Percentiles rank a stretch among this genome's conserved stretches.
phyloP scores from a whole-genome alignment of 2,888 invertebrate species.

The Acleris sparsana region DNA sequence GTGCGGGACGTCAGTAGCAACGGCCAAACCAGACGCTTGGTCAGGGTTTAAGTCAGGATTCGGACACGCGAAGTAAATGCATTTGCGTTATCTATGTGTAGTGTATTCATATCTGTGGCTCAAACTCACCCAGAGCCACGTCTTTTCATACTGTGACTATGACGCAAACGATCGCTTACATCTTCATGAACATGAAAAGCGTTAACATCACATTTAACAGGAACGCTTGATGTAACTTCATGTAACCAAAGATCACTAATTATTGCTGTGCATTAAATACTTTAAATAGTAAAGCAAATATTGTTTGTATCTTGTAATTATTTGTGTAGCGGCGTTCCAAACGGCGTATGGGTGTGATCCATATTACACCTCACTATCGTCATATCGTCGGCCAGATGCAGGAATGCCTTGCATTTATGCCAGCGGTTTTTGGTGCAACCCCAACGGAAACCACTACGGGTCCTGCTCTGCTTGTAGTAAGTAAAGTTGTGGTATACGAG shows the following conservation, averaged over 20 bases:
- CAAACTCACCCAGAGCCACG: not conserved
- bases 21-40: too few species aligned
- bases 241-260: too few species aligned
- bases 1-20: too few species aligned
- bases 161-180: not conserved
- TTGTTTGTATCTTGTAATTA: not conserved
- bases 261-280: not conserved
- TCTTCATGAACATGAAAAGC: not conserved
- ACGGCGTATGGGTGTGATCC: constrained; percentile 72
- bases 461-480: constrained; percentile 75
- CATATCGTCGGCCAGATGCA: constrained; percentile 74
- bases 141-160: too few species aligned
- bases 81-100: too few species aligned
- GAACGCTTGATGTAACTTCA: too few species aligned
- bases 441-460: constrained; percentile 73
- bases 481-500: constrained; percentile 70
- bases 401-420: constrained; percentile 74
- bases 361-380: constrained; percentile 73
- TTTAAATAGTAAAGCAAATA: too few species aligned
- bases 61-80: too few species aligned
- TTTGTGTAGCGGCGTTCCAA: constrained; percentile 42
- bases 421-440: constrained; percentile 78
- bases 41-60: too few species aligned
- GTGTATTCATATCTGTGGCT: too few species aligned
- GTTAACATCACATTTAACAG: too few species aligned